Conservation (phyloP, 2,797 vertebrate genomes). For the Propithecus perrieri region DNA sequence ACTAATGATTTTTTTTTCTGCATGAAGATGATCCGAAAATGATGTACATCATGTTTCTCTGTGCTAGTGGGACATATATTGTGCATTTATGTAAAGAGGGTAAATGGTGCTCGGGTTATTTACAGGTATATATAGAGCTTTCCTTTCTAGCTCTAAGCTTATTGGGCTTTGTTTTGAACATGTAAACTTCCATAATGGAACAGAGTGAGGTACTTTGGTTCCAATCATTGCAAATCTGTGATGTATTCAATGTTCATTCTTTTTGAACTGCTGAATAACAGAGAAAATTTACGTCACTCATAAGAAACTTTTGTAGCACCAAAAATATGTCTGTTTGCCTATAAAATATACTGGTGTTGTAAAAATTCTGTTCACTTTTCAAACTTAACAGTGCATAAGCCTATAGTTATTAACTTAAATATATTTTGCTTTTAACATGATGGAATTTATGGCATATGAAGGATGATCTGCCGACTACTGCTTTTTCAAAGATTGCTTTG, state of each 20-base stretch:
- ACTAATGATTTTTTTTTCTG: constrained; percentile 75
- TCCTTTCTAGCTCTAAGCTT: constrained; percentile 6
- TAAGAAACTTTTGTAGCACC: constrained; percentile 1
- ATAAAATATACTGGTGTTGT: neutral
- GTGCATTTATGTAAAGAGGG: constrained; percentile 58
- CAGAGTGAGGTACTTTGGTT: neutral
- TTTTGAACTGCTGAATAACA: constrained; percentile 22
- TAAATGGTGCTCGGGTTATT: constrained; percentile 62
- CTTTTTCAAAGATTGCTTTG: constrained; percentile 59
- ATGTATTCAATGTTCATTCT: neutral
- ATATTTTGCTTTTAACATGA: constrained; percentile 41
- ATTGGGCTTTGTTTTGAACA: constrained; percentile 60
- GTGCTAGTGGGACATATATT: constrained; percentile 61
- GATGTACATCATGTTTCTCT: constrained; percentile 59
- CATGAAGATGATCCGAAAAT: constrained; percentile 67
- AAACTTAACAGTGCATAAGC: neutral
- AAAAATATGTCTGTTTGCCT: constrained; percentile 10
- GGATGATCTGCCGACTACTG: neutral
- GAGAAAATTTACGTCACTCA: neutral
- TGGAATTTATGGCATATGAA: constrained; percentile 45
- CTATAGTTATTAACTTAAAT: constrained; percentile 43
- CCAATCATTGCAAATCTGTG: neutral
- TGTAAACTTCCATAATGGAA: constrained; percentile 32
- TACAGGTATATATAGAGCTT: constrained; percentile 58
- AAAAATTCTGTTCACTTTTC: constrained; percentile 41